Conservation (phyloP, 2,797 vertebrate species). For the Melanotaenia trifasciata region DNA sequence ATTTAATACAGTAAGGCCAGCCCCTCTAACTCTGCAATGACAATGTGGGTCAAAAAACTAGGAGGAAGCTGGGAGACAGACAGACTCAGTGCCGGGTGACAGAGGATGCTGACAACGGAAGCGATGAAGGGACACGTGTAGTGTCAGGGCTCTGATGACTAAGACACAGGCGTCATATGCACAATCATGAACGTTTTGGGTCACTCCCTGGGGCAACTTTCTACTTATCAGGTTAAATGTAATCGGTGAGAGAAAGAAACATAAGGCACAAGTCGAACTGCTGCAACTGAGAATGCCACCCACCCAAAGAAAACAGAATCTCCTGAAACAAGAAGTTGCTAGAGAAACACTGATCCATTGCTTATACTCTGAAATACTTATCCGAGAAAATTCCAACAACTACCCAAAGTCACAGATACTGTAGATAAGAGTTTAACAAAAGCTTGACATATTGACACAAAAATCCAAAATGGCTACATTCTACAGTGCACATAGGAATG, state of each 20-base stretch:
- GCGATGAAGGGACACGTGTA: conserved; percentile 64
- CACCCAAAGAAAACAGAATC: conserved; percentile 55
- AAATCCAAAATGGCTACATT: conserved; percentile 76
- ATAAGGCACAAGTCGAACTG: conserved; percentile 87
- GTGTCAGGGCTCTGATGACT: conserved; percentile 58
- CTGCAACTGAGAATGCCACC: conserved; percentile 72
- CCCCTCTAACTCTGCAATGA: conserved; percentile 50
- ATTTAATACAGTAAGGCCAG: conserved; percentile 52
- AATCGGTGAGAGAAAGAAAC: conserved; percentile 83
- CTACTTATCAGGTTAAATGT: conserved; percentile 75
- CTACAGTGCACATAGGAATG: conserved; percentile 76
- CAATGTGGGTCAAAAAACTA: conserved; percentile 45
- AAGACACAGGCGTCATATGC: conserved; percentile 67
- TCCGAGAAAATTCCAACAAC: conserved; percentile 56
- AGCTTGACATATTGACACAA: conserved; percentile 64
- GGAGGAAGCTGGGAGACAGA: conserved; percentile 33
- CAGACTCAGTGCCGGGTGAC: conserved; percentile 27
- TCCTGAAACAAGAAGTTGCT: conserved; percentile 58
- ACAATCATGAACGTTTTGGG: conserved; percentile 66
- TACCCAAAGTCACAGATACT: conserved; percentile 66
- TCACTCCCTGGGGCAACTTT: conserved; percentile 57
- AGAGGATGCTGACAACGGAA: conserved; percentile 63
- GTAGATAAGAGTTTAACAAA: conserved; percentile 68
- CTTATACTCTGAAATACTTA: conserved; percentile 69
- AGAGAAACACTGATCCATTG: conserved; percentile 71